phyloP scores from a whole-genome alignment of 2,888 invertebrate species.

The Ichneumon xanthorius region DNA sequence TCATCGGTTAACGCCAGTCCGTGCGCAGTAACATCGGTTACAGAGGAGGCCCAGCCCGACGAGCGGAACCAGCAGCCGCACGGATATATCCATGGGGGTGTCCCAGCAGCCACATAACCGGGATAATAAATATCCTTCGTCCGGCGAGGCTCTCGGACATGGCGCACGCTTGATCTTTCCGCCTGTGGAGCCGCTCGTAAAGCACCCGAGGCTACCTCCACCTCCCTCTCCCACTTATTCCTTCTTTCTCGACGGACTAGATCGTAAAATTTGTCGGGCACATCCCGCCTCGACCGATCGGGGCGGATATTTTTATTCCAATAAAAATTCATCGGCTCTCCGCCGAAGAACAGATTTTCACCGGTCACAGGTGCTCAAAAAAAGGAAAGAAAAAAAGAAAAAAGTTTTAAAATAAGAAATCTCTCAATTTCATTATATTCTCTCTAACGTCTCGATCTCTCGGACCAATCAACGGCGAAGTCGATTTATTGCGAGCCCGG shows the following conservation, averaged over 20 bases:
- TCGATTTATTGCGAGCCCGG: conserved; percentile 21
- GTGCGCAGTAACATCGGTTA: conserved; percentile 32
- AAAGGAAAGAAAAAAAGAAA: neutral
- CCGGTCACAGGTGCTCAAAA: neutral
- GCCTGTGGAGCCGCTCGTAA: conserved; percentile 79
- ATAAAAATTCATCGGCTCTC: conserved; percentile 29
- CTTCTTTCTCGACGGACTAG: conserved; percentile 65
- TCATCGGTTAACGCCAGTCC: conserved; percentile 24
- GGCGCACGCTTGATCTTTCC: conserved; percentile 79
- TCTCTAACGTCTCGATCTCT: conserved; percentile 1
- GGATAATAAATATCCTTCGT: conserved; percentile 80
- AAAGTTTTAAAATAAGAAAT: no score
- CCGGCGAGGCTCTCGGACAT: conserved; percentile 74
- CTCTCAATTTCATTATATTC: conserved; percentile 18
- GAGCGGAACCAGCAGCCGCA: conserved; percentile 18
- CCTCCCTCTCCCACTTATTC: conserved; percentile 36
- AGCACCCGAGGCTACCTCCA: conserved; percentile 62
- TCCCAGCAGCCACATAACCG: conserved; percentile 69
- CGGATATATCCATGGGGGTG: conserved; percentile 63
- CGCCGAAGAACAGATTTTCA: conserved; percentile 6
- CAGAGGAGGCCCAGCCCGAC: neutral
- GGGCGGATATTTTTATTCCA: conserved; percentile 51
- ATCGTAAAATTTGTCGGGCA: conserved; percentile 78
- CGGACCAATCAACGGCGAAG: conserved; percentile 44
- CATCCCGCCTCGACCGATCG: conserved; percentile 43